Evolutionary conservation across 2,113 vertebrate genomes (phyloP).

Genomic region (Macquaria australasica): DNA sequence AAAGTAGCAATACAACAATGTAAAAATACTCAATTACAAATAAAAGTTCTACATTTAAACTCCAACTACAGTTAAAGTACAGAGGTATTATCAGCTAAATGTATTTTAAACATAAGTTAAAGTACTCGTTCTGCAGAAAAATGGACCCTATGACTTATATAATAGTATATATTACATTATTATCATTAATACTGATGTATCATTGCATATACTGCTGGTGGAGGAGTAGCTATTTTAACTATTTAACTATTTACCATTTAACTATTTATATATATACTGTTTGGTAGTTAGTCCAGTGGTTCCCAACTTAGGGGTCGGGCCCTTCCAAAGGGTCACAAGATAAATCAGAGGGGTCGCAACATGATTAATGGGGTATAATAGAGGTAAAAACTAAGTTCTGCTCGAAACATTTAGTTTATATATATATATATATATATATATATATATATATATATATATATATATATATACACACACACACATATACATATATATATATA

Average conservation of each 20-base stretch:
- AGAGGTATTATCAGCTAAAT: background rate
- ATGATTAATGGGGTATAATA: too few relatives aligned
- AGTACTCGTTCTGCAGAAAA: too few relatives aligned
- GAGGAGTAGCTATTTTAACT: background rate
- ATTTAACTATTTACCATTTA: background rate
- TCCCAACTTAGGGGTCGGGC: background rate
- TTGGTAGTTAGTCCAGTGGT: background rate
- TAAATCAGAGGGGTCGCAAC: too few relatives aligned
- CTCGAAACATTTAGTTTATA: too few relatives aligned
- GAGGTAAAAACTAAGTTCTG: too few relatives aligned
- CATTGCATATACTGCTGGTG: background rate
- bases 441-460: too few relatives aligned
- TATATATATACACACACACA: too few relatives aligned
- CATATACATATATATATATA: too few relatives aligned
- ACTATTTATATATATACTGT: background rate
- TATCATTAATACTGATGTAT: background rate
- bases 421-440: too few relatives aligned
- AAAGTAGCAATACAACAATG: background rate
- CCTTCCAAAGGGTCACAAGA: background rate
- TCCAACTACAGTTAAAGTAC: background rate
- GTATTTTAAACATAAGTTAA: background rate
- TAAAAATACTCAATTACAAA: background rate
- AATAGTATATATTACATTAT: background rate
- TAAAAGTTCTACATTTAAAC: background rate
- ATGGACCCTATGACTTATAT: too few relatives aligned